A percentile compares a stretch with the other conserved stretches of the same genome.
Evolutionary conservation across 1,140 invertebrate genomes (phyloP).

Genomic region (Drosophila pallidifrons): DNA sequence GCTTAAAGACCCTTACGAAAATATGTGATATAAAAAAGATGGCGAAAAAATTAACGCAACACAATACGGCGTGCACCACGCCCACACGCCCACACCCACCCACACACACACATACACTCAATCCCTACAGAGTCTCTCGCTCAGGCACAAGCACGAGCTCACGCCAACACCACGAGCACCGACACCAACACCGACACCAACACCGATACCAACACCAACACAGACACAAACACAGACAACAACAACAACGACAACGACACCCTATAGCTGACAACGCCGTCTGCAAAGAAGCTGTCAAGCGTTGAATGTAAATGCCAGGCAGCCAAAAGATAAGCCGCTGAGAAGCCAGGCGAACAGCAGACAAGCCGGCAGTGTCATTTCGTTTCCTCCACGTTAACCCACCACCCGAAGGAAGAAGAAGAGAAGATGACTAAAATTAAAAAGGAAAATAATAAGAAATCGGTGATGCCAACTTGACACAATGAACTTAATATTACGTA

Average conservation of each 20-base stretch:
- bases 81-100: conserved; percentile 3
- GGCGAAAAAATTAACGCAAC: conserved; percentile 24
- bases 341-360: conserved; percentile 51
- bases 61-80: conserved; percentile 30
- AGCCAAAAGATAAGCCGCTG: conserved; percentile 72
- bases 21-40: conserved; percentile 3
- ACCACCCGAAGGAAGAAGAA: conserved; percentile 14
- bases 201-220: too few species aligned
- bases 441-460: conserved; percentile 75
- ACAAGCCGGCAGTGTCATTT: conserved; percentile 56
- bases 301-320: conserved; percentile 82
- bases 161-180: not conserved
- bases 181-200: too few species aligned
- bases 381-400: conserved; percentile 2
- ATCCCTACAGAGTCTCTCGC: too few species aligned
- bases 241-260: not conserved
- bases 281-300: conserved; percentile 75
- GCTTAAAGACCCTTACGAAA: conserved; percentile 24
- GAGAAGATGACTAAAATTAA: conserved; percentile 64
- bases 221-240: too few species aligned
- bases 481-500: conserved; percentile 81
- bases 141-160: too few species aligned
- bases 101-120: not conserved
- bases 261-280: not conserved
- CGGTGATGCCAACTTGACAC: conserved; percentile 76